phyloP scores from a whole-genome alignment of 2,797 vertebrate species.

The Nothura maculosa region DNA sequence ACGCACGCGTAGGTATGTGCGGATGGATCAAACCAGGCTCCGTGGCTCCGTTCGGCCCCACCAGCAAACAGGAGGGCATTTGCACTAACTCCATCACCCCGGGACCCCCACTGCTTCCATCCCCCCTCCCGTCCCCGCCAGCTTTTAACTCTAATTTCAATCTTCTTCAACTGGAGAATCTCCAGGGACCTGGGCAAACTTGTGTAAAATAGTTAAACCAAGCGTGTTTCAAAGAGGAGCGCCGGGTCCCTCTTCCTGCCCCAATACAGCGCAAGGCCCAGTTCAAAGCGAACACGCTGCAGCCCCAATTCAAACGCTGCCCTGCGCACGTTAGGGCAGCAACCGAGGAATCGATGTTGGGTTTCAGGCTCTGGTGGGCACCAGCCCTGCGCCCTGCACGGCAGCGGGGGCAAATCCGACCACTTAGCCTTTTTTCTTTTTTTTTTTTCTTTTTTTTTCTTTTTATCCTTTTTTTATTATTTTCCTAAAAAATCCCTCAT shows the following conservation, averaged over 20 bases:
- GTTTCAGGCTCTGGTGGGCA: constrained; percentile 35
- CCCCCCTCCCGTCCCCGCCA: background rate
- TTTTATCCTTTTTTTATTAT: background rate
- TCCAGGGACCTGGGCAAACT: constrained; percentile 69
- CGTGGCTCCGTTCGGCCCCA: background rate
- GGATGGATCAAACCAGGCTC: constrained; percentile 32
- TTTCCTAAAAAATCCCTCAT: background rate
- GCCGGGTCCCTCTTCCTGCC: constrained; percentile 57
- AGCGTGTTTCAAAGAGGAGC: constrained; percentile 64
- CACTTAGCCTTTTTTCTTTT: background rate
- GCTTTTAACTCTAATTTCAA: constrained; percentile 73
- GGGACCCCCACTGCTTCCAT: constrained; percentile 51
- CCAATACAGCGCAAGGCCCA: constrained; percentile 63
- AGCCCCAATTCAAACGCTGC: constrained; percentile 62
- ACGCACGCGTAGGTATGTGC: background rate
- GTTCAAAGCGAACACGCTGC: constrained; percentile 59
- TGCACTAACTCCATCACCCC: constrained; percentile 55
- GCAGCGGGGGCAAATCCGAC: background rate
- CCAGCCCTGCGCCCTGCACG: background rate
- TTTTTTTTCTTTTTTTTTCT: background rate
- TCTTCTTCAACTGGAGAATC: constrained; percentile 67
- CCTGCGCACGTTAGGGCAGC: background rate
- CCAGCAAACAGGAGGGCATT: constrained; percentile 34
- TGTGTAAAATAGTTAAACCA: constrained; percentile 72
- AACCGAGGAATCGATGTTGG: constrained; percentile 4